Evolutionary conservation across 2,113 vertebrate species (phyloP), one percentile per base, ranked within the genome.

Genomic region (Charadrius vociferus): DNA sequence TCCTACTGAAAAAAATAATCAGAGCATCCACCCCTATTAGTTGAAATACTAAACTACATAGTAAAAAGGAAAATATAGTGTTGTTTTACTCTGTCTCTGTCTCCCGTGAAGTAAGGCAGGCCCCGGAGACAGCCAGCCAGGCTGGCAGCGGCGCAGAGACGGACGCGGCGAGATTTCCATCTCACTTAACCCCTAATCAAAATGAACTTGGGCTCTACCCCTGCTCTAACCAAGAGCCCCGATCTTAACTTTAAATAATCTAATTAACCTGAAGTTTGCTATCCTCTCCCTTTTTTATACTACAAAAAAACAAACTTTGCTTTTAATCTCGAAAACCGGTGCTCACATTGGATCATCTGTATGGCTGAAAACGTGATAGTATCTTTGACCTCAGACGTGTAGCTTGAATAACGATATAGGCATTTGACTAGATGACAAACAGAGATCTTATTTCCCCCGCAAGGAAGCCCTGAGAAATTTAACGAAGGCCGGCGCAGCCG

Each of bases 381-480:
- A 90, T 81, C 91, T 89, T 66, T 86, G 86, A 90, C 59, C 77
- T 84, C 86, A 37, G 82, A 80, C 0, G 0, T 52, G 88, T 37
- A 88, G 30, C 36, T 45, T 88, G 88, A 95, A 53, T 86, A 91
- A 92, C 19, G 80, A 88, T 43, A 77, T 1, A 56, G 75, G 67
- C 72, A 88, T 88, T 37, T 86, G 83, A 50, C 45, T 34, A 77
- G 55, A 92, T 41, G 93, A 92, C 70, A 92, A 95, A 65, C 93
- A 83, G 58, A 90, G 70, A 88, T 73, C 75, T 90, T 65, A 49
- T 86, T 91, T 94, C 91, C 91, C 70, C 91, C 81, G 83, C 75
- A 70, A 92, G 72, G 59, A 77, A 83, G 32, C 10, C 29, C 11
- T 29, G 66, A 85, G 91, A 58, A 63, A 70, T 65, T 59, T 73